Evolutionary conservation across 1,140 invertebrate species (phyloP).

Genomic region (Colletes latitarsis): DNA sequence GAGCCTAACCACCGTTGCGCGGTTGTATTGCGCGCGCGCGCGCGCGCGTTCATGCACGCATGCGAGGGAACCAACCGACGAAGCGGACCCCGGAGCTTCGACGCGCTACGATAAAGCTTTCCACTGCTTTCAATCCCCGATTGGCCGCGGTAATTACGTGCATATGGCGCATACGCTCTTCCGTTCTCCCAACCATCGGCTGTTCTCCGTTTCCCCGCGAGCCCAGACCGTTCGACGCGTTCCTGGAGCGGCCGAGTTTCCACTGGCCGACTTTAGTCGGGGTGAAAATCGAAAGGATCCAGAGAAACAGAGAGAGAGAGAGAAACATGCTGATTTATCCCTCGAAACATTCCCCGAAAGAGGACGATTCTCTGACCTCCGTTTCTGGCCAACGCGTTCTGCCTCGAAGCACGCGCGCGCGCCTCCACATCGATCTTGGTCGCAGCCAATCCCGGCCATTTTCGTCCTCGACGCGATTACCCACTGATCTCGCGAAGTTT

Average conservation of each 20-base stretch:
- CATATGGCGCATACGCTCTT: slow-evolving; percentile 53
- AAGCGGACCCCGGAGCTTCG: slow-evolving; percentile 54
- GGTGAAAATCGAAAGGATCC: background rate
- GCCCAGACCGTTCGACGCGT: slow-evolving; percentile 23
- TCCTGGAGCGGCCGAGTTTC: slow-evolving; percentile 22
- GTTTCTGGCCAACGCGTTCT: background rate
- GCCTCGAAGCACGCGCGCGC: background rate
- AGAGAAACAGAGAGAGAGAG: no score
- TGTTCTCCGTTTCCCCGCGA: background rate
- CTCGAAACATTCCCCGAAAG: background rate
- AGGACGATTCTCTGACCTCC: background rate
- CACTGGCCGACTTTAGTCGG: slow-evolving; percentile 10
- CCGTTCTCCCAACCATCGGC: background rate
- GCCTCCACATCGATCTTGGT: slow-evolving; percentile 26
- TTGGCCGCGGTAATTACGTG: slow-evolving; percentile 53
- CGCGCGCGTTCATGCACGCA: slow-evolving; percentile 31
- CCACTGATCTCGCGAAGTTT: background rate
- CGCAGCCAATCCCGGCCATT: slow-evolving; percentile 31
- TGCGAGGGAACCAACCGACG: slow-evolving; percentile 48
- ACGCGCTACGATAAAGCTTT: slow-evolving; percentile 51
- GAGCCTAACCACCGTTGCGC: slow-evolving; percentile 61
- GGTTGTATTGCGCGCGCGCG: slow-evolving; percentile 63
- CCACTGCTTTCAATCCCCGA: slow-evolving; percentile 48
- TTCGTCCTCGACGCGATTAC: slow-evolving; percentile 22
- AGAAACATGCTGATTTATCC: background rate